Evolutionary conservation across 2,888 invertebrate species (phyloP), one percentile per base, ranked within the genome.

Genomic region (Poecilus cupreus): DNA sequence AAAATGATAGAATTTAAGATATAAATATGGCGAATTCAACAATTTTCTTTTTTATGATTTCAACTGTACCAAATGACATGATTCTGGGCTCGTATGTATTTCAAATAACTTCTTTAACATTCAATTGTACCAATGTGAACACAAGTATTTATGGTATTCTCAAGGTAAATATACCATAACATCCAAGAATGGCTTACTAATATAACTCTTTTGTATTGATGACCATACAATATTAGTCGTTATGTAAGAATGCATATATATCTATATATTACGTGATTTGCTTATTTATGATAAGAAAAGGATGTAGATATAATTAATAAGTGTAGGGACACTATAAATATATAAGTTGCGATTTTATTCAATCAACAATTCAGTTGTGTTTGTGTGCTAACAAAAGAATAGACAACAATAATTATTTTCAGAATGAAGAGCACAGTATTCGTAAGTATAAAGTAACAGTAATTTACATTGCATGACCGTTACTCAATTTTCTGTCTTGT

Each of bases 401-500:
- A 57, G n/a, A 24, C 24, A n/a, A n/a, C n/a, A 16, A 60, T 16
- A 60, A 60, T 26, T 60, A 60, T n/a, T 39, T n/a, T 26, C 18
- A 76, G 57, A 57, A 76, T 76, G 76, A 76, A 54, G 76, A 20
- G 16, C 32, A 37, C 26, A 20, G 20, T 76, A 18, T 18, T 51
- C 13, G 76, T 76, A 76, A 76, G 76, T 76, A 75, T 11, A 75
- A 24, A 75, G 8, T 75, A 26, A n/a, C 13, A 39, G n/a, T n/a
- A 18, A 39, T 70, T 13, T 39, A 43, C 18, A 10, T 70, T 39
- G 16, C n/a, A 39, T 32, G n/a, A n/a, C n/a, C n/a, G n/a, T n/a
- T n/a, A n/a, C n/a, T n/a, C n/a, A n/a, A n/a, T n/a, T n/a, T n/a
- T n/a, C n/a, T n/a, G n/a, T n/a, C n/a, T n/a, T n/a, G n/a, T n/a